phyloP scores from a whole-genome alignment of 2,797 vertebrate species.

The Hydrophis major region DNA sequence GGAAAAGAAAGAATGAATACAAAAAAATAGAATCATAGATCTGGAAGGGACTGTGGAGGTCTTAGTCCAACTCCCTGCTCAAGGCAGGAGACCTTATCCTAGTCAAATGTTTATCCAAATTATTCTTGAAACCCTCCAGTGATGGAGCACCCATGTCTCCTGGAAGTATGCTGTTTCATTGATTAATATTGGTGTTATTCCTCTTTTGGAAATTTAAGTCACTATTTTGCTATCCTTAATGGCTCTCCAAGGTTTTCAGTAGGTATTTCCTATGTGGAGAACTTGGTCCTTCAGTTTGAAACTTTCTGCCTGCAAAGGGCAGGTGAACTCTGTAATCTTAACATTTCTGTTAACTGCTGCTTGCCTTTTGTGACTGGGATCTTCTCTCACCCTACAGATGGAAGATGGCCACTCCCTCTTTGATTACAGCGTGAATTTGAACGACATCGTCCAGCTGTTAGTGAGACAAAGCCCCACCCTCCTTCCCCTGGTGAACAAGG shows the following conservation, averaged over 20 bases:
- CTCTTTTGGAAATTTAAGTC: neutral
- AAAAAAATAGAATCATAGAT: too few relatives aligned
- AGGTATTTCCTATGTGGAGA: neutral
- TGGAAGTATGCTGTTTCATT: neutral
- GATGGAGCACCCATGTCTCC: neutral
- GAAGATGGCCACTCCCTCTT: conserved; percentile 96
- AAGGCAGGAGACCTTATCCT: too few relatives aligned
- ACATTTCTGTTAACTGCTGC: neutral
- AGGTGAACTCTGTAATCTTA: neutral
- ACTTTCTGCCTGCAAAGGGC: neutral
- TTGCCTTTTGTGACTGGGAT: accelerated
- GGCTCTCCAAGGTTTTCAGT: neutral
- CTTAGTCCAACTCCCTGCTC: too few relatives aligned
- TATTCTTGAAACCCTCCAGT: neutral
- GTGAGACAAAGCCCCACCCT: conserved; percentile 79
- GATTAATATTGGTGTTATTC: neutral
- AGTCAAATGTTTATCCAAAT: too few relatives aligned
- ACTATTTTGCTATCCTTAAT: neutral
- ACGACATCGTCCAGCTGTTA: conserved; percentile 94
- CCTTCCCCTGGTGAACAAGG: conserved; percentile 71
- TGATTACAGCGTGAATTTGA: conserved; percentile 93
- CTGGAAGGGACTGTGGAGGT: too few relatives aligned
- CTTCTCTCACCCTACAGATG: conserved; percentile 77
- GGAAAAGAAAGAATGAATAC: neutral
- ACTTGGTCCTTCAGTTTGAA: neutral